Evolutionary conservation across 2,113 vertebrate genomes (phyloP).

Genomic region (Mugil cephalus): DNA sequence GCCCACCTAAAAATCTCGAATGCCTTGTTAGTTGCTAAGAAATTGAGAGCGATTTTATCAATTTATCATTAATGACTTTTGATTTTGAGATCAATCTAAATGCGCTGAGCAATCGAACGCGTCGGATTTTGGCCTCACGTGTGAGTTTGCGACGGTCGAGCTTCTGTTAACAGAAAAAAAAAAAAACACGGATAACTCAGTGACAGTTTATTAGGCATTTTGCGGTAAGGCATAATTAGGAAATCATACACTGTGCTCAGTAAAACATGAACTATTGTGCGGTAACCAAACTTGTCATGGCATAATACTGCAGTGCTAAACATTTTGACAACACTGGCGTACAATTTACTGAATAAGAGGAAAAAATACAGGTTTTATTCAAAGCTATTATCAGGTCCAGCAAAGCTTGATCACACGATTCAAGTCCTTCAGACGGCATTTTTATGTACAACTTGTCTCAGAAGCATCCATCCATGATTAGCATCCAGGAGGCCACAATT

Average conservation of each 20-base stretch:
- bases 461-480: conserved; percentile 15
- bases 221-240: conserved; percentile 60
- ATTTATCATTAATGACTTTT: no score
- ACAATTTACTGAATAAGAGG: conserved; percentile 24
- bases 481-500: conserved; percentile 12
- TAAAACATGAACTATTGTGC: conserved; percentile 49
- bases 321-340: conserved; percentile 42
- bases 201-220: conserved; percentile 66
- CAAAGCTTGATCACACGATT: background rate
- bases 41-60: no score
- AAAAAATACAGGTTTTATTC: conserved; percentile 27
- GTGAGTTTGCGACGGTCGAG: no score
- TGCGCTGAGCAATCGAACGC: no score
- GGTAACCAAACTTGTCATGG: conserved; percentile 35
- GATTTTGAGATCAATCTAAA: no score
- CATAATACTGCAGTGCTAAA: conserved; percentile 39
- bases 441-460: conserved; percentile 11
- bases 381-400: conserved; percentile 6
- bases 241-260: conserved; percentile 49
- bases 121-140: no score
- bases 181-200: conserved; percentile 11
- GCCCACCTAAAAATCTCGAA: no score
- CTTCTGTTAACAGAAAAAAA: background rate
- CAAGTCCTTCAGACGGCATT: background rate
- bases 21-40: no score